phyloP scores from a whole-genome alignment of 2,888 invertebrate species.

The Oscheius sp. region DNA sequence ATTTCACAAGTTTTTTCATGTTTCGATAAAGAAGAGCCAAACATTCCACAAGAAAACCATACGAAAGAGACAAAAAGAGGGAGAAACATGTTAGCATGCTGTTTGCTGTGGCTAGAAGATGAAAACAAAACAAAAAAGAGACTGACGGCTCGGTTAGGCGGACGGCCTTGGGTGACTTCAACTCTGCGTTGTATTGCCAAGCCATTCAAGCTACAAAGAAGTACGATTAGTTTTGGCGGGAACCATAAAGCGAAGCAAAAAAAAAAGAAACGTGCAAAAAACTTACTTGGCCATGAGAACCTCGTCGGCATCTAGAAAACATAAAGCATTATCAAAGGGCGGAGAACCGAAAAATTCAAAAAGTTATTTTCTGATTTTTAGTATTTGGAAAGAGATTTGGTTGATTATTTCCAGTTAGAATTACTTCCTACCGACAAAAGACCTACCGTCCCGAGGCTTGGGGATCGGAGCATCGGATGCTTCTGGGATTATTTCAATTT shows the following conservation, averaged over 20 bases:
- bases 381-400: not conserved
- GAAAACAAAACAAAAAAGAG: no score
- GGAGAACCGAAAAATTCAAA: not conserved
- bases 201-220: constrained; percentile 33
- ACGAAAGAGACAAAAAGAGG: not conserved
- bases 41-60: not conserved
- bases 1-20: not conserved
- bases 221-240: no score
- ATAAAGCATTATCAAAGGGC: constrained; percentile 23
- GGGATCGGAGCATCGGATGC: not conserved
- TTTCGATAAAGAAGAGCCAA: not conserved
- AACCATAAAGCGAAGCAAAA: not conserved
- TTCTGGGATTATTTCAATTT: not conserved
- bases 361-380: not conserved
- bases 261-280: constrained; percentile 3
- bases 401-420: not conserved
- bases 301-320: constrained; percentile 26
- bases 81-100: not conserved
- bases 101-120: no score
- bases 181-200: constrained; percentile 19
- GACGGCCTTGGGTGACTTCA: constrained; percentile 27
- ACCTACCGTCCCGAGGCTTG: not conserved
- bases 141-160: constrained; percentile 26
- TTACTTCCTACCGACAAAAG: not conserved
- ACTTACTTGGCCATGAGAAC: constrained; percentile 28